Conservation (phyloP, 35 echinoderm and acorn worm species). For the Stichopus chloronotus region DNA sequence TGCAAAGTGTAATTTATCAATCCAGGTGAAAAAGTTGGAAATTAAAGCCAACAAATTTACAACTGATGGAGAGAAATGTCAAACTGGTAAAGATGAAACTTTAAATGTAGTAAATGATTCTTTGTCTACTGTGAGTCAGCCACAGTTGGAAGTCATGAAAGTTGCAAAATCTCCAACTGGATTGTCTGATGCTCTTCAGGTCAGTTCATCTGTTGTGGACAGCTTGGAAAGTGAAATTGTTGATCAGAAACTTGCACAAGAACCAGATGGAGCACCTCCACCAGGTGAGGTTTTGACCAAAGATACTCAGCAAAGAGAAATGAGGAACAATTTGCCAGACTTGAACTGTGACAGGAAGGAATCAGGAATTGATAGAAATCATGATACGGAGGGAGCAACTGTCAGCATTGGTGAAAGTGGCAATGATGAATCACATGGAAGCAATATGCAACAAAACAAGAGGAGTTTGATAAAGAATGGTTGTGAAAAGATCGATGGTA, state of each 20-base stretch:
- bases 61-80: too few species aligned
- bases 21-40: background rate
- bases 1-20: background rate
- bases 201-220: background rate
- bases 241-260: background rate
- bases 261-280: background rate
- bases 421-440: background rate
- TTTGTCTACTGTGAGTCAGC: background rate
- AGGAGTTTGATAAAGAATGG: background rate
- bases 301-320: background rate
- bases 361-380: background rate
- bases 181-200: background rate
- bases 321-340: background rate
- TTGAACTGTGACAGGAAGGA: background rate
- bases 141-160: background rate
- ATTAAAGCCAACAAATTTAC: background rate
- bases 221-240: background rate
- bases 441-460: background rate
- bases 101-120: background rate
- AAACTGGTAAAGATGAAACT: background rate
- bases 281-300: background rate
- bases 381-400: background rate
- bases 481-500: background rate
- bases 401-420: too few species aligned
- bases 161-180: background rate